These are phyloP conservation scores for Eupithecia insigniata DNA, from an alignment of 2,888 invertebrate genomes.

Conservation along the genomic window DNA sequence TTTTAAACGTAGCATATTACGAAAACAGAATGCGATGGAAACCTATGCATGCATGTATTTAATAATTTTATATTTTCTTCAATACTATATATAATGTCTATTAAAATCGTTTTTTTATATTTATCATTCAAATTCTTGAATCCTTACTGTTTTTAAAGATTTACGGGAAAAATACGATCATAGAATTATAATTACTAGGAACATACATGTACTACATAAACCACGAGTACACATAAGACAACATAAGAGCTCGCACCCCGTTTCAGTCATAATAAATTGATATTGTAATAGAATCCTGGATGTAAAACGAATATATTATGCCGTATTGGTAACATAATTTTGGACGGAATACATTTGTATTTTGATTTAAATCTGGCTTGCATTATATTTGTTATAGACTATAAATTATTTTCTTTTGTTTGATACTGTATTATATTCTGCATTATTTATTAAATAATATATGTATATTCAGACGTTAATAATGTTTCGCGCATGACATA, in stretches of 20 bases:
- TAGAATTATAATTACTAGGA: background rate
- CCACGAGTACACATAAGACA: conserved; percentile 12
- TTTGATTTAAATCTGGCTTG: conserved; percentile 32
- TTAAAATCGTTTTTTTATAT: background rate
- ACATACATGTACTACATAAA: conserved; percentile 4
- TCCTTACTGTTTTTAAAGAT: background rate
- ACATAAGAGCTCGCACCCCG: conserved; percentile 24
- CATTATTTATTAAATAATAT: background rate
- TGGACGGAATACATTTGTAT: conserved; percentile 72
- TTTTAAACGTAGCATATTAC: background rate
- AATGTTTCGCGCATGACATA: background rate
- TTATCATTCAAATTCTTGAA: background rate
- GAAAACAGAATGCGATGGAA: background rate
- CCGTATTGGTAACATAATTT: conserved; percentile 61
- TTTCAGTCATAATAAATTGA: background rate
- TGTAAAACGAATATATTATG: conserved; percentile 38
- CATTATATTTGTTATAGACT: conserved; percentile 6
- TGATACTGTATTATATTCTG: background rate
- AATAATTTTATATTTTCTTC: background rate
- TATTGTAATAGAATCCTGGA: background rate
- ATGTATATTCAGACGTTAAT: background rate
- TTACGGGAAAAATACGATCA: background rate
- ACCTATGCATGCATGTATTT: background rate
- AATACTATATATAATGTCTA: background rate
- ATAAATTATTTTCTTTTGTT: background rate